A percentile compares a stretch with the other conserved stretches of the same genome.
Conservation (phyloP, 2,113 vertebrate genomes). For the Dasypus novemcinctus region DNA sequence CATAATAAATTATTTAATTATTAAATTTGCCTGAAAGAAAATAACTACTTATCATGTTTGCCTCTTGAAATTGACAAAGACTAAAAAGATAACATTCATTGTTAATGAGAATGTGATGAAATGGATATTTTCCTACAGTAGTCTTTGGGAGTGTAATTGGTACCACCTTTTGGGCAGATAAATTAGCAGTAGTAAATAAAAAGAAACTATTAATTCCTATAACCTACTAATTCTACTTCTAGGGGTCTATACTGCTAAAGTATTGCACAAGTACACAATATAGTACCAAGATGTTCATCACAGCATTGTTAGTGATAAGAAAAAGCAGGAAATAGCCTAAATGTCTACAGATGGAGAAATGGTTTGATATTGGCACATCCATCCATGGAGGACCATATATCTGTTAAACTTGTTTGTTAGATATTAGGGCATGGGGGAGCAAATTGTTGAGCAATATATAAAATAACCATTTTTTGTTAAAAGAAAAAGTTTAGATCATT, state of each 20-base stretch:
- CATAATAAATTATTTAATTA: neutral
- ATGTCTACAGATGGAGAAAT: neutral
- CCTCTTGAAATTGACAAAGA: neutral
- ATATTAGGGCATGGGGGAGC: neutral
- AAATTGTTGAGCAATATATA: neutral
- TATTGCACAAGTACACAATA: neutral
- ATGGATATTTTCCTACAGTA: neutral
- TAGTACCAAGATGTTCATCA: neutral
- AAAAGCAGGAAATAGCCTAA: neutral
- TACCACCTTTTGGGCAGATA: neutral
- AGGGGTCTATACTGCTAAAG: neutral
- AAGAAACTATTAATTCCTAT: neutral
- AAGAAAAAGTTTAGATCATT: neutral
- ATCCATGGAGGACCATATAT: too few species aligned
- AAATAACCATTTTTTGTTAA: neutral
- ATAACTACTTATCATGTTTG: neutral
- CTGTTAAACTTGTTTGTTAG: neutral
- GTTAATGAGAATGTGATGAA: neutral
- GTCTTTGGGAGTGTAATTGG: neutral
- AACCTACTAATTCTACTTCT: neutral
- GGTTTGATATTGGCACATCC: neutral
- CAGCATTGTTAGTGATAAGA: neutral
- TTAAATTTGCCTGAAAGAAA: neutral
- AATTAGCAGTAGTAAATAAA: neutral
- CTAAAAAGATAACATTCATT: neutral